Base-by-base conservation (phyloP, 2,797 vertebrate genomes). In the Parauchenoglanis ngamensis region DNA sequence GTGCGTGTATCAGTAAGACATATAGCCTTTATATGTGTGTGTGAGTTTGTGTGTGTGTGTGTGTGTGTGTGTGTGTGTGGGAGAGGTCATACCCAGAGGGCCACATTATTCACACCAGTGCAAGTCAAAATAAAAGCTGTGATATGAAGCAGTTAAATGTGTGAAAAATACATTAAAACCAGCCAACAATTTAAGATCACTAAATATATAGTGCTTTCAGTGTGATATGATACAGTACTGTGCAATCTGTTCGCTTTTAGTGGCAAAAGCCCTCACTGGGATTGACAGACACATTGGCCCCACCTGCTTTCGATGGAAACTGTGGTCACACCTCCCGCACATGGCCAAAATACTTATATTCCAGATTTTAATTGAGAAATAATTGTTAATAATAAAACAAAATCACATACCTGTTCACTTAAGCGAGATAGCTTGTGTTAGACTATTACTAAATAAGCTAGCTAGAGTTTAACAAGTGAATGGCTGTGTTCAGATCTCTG, bases 81-180 rank as follows among this genome's bases (percentile, higher is more conserved):
- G 28, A 25, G 56, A 59, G 56, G 31, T 59, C 77, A 80, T 40
- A 80, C 21, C 31, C 21, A 7, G 56, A 25, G 56, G 61, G 56
- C 77, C 44, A 40, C 31, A 40, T 61, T 80, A 40, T 59, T 59
- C 21, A 61, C 40, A 59, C 40, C 31, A 59, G 25, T 59, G 31
- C 56, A 59, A 78, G 28, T 56, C 28, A 19, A 31, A 59, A 79
- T 23, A 35, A 57, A 79, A 59, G 31, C 77, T 59, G 54, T 40
- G 19, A 40, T 56, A 7, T 35, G 52, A 31, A 28, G 52, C 15
- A 80, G 59, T 28, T 25, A 80, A 59, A 79, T 59, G 28, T 31
- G 54, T 79, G 76, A 80, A 79, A 76, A 31, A 40, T 57, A 79
- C 8, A 78, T 12, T 54, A 4, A 31, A 54, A 77, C 75, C 31